A percentile compares a stretch with the other conserved stretches of the same genome.
Evolutionary conservation across 2,797 vertebrate species (phyloP).

Genomic region (Sebastes minor): DNA sequence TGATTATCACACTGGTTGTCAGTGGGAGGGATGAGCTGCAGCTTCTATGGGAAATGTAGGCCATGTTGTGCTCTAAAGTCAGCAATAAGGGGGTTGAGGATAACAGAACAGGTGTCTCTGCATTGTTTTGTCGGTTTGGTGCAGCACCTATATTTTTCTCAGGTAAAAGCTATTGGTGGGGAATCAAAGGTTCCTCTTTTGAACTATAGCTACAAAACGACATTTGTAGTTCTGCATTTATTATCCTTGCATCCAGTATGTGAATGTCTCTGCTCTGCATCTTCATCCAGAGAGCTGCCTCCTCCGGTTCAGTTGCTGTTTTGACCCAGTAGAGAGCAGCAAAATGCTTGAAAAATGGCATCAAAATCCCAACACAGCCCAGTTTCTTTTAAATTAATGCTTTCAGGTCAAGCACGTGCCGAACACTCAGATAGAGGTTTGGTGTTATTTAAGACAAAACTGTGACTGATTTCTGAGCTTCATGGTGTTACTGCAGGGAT

Average conservation of each 20-base stretch:
- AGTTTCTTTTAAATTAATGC: slow-evolving; percentile 76
- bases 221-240: neutral
- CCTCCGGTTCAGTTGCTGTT: slow-evolving; percentile 26
- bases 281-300: neutral
- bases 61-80: slow-evolving; percentile 7
- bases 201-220: neutral
- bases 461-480: neutral
- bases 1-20: neutral
- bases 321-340: slow-evolving; percentile 66
- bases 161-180: neutral
- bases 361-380: slow-evolving; percentile 65
- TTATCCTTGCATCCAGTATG: neutral
- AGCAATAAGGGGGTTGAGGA: too few species aligned
- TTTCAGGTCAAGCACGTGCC: slow-evolving; percentile 75
- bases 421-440: slow-evolving; percentile 50
- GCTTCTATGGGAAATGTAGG: slow-evolving; percentile 18
- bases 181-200: neutral
- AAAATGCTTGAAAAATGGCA: slow-evolving; percentile 20
- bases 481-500: neutral
- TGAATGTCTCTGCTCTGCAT: slow-evolving; percentile 6
- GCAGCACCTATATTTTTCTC: neutral
- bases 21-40: neutral
- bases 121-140: neutral
- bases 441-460: slow-evolving; percentile 70
- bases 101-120: neutral